Percentiles rank a stretch among this genome's conserved stretches.
Conservation (phyloP, 2,888 invertebrate species). For the Odontocerum albicorne region DNA sequence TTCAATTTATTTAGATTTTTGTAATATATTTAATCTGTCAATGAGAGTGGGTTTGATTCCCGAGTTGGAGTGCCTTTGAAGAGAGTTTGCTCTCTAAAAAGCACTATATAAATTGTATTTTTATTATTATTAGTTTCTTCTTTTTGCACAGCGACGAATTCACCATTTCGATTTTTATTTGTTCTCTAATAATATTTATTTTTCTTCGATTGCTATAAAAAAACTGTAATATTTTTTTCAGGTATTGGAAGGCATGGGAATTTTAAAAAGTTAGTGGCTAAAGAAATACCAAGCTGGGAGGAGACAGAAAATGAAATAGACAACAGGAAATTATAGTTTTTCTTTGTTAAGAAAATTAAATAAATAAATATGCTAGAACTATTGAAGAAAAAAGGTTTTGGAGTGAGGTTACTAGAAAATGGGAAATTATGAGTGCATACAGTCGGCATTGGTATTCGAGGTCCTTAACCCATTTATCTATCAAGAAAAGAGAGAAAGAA, state of each 20-base stretch:
- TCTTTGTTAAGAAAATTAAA: not conserved
- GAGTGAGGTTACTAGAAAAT: too few species aligned
- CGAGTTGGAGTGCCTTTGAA: too few species aligned
- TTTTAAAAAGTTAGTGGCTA: slow-evolving; percentile 60
- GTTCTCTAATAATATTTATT: not conserved
- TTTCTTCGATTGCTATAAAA: not conserved
- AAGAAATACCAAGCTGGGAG: slow-evolving; percentile 68
- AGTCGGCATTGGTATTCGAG: too few species aligned
- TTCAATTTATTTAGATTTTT: too few species aligned
- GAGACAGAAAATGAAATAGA: slow-evolving; percentile 51
- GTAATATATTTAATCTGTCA: too few species aligned
- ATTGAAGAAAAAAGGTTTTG: too few species aligned
- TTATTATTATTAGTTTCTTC: not conserved
- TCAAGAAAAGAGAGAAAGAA: too few species aligned
- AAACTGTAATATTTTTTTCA: slow-evolving; percentile 37
- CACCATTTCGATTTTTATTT: not conserved
- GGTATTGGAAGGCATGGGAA: slow-evolving; percentile 70
- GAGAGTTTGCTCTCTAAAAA: too few species aligned
- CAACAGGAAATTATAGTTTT: slow-evolving; percentile 13
- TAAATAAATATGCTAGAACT: not conserved
- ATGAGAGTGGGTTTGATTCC: too few species aligned
- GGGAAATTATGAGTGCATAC: too few species aligned
- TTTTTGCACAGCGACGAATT: not conserved
- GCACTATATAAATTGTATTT: not conserved
- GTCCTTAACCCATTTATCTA: too few species aligned